Conservation (phyloP, 2,113 vertebrate species). For the Salvelinus namaycush region DNA sequence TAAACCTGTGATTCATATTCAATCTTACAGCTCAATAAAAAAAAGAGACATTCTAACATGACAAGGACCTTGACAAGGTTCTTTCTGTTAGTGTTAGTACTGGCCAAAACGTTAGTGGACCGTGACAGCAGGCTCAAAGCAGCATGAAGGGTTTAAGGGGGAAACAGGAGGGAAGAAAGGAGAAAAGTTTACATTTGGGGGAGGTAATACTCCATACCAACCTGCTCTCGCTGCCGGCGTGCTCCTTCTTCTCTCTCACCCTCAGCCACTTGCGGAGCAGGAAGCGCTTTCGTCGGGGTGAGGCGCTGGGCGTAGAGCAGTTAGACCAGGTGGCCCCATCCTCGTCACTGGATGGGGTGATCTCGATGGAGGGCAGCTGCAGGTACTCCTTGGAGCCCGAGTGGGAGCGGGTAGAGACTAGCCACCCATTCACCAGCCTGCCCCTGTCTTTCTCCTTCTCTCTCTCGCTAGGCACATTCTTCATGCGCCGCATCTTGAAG, state of each 20-base stretch:
- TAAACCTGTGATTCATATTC: background rate
- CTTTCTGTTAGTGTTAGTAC: conserved; percentile 21
- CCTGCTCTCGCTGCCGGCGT: conserved; percentile 93
- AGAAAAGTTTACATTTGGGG: conserved; percentile 12
- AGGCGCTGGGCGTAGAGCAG: conserved; percentile 95
- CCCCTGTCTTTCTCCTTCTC: conserved; percentile 55
- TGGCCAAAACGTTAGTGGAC: conserved; percentile 19
- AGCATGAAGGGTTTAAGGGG: conserved; percentile 38
- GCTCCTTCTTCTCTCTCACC: conserved; percentile 85
- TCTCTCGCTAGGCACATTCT: conserved; percentile 80
- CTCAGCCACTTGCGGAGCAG: conserved; percentile 92
- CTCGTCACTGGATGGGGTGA: conserved; percentile 96
- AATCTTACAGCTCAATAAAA: background rate
- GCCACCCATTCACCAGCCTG: conserved; percentile 61
- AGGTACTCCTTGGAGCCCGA: conserved; percentile 88
- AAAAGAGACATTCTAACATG: background rate
- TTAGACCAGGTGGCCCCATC: conserved; percentile 88
- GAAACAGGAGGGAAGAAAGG: conserved; percentile 9
- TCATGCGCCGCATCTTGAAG: conserved; percentile 89
- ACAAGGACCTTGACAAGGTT: conserved; percentile 5
- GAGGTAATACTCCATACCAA: conserved; percentile 71
- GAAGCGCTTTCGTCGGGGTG: conserved; percentile 91
- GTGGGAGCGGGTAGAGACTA: conserved; percentile 63
- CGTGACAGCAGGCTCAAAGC: conserved; percentile 38
- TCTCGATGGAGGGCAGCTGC: conserved; percentile 95